Conservation (phyloP, 2,113 vertebrate species). For the Alligator mississippiensis region DNA sequence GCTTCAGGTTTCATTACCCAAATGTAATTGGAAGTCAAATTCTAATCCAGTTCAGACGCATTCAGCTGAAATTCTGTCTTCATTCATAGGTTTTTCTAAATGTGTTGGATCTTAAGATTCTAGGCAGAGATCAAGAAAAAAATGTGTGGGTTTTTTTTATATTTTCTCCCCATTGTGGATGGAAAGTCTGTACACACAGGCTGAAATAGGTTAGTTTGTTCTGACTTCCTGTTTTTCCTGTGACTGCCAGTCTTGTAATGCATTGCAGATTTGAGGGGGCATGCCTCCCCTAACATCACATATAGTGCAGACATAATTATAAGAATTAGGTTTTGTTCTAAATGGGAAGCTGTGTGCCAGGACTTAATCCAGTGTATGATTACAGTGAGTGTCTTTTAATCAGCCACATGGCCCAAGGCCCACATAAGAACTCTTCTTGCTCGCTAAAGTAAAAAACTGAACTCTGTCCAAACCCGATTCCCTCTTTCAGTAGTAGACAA, state of each 20-base stretch:
- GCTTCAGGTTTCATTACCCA: background rate
- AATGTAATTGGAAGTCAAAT: too few species aligned
- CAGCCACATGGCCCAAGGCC: background rate
- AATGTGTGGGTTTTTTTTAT: background rate
- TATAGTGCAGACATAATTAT: background rate
- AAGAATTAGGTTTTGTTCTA: background rate
- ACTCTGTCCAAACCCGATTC: background rate
- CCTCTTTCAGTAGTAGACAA: background rate
- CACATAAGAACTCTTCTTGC: background rate
- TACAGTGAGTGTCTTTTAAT: background rate
- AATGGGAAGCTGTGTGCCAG: background rate
- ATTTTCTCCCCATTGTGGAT: background rate
- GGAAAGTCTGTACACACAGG: background rate
- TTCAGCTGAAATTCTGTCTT: background rate
- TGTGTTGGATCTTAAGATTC: background rate
- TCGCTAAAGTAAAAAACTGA: background rate
- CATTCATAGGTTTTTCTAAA: background rate
- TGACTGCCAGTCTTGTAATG: background rate
- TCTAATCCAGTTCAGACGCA: background rate
- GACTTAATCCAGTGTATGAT: background rate
- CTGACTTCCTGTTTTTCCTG: background rate
- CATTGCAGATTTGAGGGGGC: background rate
- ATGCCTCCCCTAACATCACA: background rate
- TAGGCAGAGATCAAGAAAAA: background rate
- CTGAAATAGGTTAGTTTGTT: background rate